phyloP scores from a whole-genome alignment of 35 echinoderm and acorn worm species.

The Amphiura filiformis region DNA sequence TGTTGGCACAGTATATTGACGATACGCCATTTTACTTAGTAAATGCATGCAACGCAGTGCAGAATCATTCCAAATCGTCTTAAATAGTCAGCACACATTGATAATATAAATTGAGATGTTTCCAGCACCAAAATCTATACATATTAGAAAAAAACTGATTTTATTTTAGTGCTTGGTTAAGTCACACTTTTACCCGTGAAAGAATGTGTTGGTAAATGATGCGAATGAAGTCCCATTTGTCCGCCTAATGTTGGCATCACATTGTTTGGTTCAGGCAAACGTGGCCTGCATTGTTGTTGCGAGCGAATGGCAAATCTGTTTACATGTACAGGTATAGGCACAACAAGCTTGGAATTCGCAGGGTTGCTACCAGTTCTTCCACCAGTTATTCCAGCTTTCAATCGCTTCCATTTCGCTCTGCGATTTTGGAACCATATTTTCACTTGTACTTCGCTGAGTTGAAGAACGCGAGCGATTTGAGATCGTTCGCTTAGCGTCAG shows the following conservation, averaged over 20 bases:
- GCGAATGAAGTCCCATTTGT: conserved; percentile 2
- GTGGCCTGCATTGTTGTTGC: conserved; percentile 63
- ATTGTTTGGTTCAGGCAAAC: conserved; percentile 41
- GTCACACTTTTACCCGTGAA: neutral
- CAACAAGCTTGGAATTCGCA: conserved; percentile 62
- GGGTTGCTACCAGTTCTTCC: conserved; percentile 16
- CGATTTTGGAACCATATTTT: conserved; percentile 90
- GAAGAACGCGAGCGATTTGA: conserved; percentile 66
- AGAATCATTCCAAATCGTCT: too few relatives aligned
- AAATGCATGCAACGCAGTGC: too few relatives aligned
- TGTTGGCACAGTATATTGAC: too few relatives aligned
- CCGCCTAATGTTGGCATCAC: neutral
- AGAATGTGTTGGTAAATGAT: neutral
- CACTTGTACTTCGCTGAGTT: conserved; percentile 78
- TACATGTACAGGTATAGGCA: conserved; percentile 78
- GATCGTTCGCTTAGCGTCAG: conserved; percentile 78
- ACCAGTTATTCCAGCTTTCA: conserved; percentile 34
- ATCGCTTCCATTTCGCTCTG: conserved; percentile 77
- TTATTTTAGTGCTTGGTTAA: neutral
- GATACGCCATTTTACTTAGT: too few relatives aligned
- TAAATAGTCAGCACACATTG: neutral
- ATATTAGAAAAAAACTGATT: neutral
- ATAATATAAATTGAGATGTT: neutral
- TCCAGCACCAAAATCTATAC: neutral
- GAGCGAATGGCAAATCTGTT: conserved; percentile 79